phyloP scores from a whole-genome alignment of 2,113 vertebrate species.

The Nothocercus nigrocapillus region DNA sequence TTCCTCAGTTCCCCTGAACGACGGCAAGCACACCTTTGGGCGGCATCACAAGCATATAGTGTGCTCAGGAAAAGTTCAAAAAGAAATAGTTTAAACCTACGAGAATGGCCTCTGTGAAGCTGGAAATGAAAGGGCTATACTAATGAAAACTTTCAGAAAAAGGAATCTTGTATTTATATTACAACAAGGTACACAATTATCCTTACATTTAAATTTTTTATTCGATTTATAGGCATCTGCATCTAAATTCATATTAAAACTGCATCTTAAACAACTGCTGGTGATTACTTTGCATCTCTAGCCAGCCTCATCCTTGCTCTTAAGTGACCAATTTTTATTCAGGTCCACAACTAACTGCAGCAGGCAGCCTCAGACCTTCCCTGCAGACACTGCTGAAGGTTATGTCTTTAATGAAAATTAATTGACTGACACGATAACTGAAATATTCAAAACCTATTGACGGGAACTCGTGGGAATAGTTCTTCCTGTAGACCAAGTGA shows the following conservation, averaged over 20 bases:
- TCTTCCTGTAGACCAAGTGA: neutral
- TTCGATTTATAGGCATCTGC: neutral
- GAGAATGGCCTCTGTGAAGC: neutral
- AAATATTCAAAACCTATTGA: neutral
- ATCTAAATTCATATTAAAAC: constrained; percentile 5
- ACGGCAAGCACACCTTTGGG: neutral
- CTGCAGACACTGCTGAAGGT: neutral
- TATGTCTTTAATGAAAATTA: constrained; percentile 43
- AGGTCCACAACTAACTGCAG: constrained; percentile 22
- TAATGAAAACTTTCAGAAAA: neutral
- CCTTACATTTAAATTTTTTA: neutral
- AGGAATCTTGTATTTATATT: neutral
- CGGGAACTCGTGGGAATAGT: neutral
- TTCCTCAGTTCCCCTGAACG: neutral
- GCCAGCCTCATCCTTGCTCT: neutral
- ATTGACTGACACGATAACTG: constrained; percentile 26
- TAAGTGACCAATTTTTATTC: constrained; percentile 64
- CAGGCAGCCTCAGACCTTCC: constrained; percentile 4
- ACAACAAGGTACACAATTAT: neutral
- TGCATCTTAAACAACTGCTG: constrained; percentile 11
- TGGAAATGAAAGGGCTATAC: neutral
- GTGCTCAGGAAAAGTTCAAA: too few relatives aligned
- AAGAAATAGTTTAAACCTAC: neutral
- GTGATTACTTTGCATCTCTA: neutral
- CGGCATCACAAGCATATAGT: neutral